phyloP scores from a whole-genome alignment of 2,888 invertebrate species.

The Deroplatys truncata region DNA sequence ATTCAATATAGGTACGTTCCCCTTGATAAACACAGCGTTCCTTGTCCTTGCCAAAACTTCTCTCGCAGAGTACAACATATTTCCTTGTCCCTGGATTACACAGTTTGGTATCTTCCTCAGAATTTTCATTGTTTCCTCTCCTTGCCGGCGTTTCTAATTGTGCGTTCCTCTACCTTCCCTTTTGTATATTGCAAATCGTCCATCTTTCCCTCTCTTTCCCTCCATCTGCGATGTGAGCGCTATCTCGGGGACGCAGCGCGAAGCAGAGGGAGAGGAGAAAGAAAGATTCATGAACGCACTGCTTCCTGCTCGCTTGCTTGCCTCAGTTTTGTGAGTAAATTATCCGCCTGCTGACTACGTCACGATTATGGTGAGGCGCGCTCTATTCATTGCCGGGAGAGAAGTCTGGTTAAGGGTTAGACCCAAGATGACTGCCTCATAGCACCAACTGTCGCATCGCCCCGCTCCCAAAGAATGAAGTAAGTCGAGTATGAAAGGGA shows the following conservation, averaged over 20 bases:
- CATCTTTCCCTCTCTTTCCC: neutral
- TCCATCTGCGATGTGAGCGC: neutral
- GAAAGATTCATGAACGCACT: conserved; percentile 11
- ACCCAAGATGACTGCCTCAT: neutral
- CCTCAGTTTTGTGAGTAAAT: conserved; percentile 13
- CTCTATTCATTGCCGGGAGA: conserved; percentile 10
- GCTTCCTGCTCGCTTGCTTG: neutral
- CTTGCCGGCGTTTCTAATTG: neutral
- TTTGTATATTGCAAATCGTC: neutral
- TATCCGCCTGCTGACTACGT: conserved; percentile 9
- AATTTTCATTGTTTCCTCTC: neutral
- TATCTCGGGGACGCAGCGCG: neutral
- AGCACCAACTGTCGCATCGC: conserved; percentile 2
- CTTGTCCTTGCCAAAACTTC: neutral
- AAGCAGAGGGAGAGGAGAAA: neutral
- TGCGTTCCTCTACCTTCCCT: neutral
- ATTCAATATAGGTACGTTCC: neutral
- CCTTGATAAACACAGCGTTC: neutral
- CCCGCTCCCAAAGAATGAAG: conserved; percentile 6
- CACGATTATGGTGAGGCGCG: neutral
- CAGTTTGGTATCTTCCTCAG: neutral
- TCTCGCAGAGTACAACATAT: neutral
- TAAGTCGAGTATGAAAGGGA: neutral
- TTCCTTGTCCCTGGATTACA: neutral
- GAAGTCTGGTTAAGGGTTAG: neutral